A percentile compares a stretch with the other conserved stretches of the same genome.
Conservation (phyloP, 2,797 vertebrate species). For the Bryconaethiops microstoma region DNA sequence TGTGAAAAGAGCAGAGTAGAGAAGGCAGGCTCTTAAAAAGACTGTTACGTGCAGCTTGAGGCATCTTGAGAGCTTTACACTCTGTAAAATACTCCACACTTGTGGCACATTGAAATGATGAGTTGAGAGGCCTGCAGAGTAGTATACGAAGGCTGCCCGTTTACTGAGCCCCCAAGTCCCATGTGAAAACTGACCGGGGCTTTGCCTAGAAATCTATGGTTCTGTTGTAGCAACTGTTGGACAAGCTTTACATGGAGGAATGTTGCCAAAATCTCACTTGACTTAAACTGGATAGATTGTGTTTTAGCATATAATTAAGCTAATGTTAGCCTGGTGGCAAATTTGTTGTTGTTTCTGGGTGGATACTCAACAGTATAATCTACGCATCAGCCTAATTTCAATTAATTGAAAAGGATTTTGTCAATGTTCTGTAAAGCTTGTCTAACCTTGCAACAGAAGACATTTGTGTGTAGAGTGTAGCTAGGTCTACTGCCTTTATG, state of each 20-base stretch:
- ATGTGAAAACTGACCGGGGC: not conserved
- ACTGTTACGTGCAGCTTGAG: constrained; percentile 12
- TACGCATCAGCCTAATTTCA: too few species aligned
- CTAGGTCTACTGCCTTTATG: not conserved
- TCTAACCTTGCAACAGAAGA: not conserved
- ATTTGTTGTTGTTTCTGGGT: too few species aligned
- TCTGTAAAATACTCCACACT: not conserved
- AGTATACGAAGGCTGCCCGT: not conserved
- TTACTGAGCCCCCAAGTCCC: not conserved
- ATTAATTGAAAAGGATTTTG: too few species aligned
- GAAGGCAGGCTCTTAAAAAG: constrained; percentile 13
- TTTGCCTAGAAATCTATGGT: not conserved
- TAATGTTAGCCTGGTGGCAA: too few species aligned
- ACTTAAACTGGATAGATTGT: too few species aligned
- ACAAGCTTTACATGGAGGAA: not conserved
- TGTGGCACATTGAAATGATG: constrained; percentile 6
- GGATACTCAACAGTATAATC: too few species aligned
- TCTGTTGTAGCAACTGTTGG: not conserved
- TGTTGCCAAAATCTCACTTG: too few species aligned
- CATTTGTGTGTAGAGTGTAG: not conserved
- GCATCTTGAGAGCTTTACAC: constrained; percentile 14
- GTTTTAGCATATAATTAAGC: too few species aligned
- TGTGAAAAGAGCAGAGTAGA: constrained; percentile 52
- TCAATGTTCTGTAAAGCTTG: not conserved
- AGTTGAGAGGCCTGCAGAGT: not conserved